These are phyloP conservation scores for Hemaris fuciformis DNA, from an alignment of 2,888 invertebrate species.

Conservation along the genomic window DNA sequence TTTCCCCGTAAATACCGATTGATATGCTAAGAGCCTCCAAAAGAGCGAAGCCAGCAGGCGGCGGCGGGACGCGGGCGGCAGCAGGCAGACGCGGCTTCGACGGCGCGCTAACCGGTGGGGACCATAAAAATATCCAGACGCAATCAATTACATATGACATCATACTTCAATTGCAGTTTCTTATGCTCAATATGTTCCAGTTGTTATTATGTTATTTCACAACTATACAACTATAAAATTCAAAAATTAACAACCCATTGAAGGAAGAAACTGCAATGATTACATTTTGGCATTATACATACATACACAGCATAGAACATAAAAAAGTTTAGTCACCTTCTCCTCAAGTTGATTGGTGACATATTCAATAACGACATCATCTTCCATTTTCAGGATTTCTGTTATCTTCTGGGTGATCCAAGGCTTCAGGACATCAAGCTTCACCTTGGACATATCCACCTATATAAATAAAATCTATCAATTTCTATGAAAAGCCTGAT, in stretches of 20 bases:
- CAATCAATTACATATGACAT: slow-evolving; percentile 78
- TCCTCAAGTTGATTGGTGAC: slow-evolving; percentile 99
- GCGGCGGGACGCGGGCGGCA: slow-evolving; percentile 62
- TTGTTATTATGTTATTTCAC: slow-evolving; percentile 7
- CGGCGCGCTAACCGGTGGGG: slow-evolving; percentile 77
- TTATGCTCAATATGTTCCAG: slow-evolving; percentile 31
- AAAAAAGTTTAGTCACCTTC: slow-evolving; percentile 83
- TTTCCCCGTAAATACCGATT: slow-evolving; percentile 81
- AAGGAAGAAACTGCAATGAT: slow-evolving; percentile 78
- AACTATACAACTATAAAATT: not conserved
- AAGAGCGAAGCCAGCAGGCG: slow-evolving; percentile 68
- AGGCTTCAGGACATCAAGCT: slow-evolving; percentile 98
- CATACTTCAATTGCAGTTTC: slow-evolving; percentile 77
- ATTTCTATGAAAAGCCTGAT: not conserved
- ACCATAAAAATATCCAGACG: slow-evolving; percentile 82
- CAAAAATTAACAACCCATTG: slow-evolving; percentile 15
- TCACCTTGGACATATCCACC: slow-evolving; percentile 99
- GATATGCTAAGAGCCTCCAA: slow-evolving; percentile 78
- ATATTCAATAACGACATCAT: slow-evolving; percentile 99
- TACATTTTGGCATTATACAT: slow-evolving; percentile 63
- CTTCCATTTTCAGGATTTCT: slow-evolving; percentile 97
- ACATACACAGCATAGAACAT: slow-evolving; percentile 35
- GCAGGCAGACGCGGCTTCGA: slow-evolving; percentile 64
- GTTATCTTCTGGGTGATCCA: slow-evolving; percentile 99
- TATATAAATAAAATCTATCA: slow-evolving; percentile 13